These are phyloP conservation scores for Tauraco hartlaubi DNA, from an alignment of 2,797 vertebrate genomes.

Conservation along the genomic window DNA sequence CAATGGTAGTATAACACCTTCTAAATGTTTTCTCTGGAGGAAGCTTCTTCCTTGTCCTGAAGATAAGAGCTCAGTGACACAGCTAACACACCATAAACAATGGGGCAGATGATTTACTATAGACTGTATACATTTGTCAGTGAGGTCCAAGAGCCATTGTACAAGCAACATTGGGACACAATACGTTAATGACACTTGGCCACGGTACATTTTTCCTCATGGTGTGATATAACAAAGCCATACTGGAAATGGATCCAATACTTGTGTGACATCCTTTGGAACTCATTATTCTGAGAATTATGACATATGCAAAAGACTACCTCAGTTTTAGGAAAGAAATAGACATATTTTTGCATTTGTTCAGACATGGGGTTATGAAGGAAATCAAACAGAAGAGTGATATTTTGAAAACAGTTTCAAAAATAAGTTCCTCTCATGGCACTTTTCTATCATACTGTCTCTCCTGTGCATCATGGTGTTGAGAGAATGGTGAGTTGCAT, in stretches of 20 bases:
- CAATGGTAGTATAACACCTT: not conserved
- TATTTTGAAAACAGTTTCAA: not conserved
- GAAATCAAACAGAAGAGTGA: not conserved
- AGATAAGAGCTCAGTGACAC: not conserved
- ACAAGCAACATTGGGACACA: fast-evolving
- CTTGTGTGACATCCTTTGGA: not conserved
- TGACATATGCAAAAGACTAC: not conserved
- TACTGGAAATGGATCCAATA: not conserved
- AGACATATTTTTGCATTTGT: not conserved
- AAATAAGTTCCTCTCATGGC: not conserved
- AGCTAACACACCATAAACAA: not conserved
- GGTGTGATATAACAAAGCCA: not conserved
- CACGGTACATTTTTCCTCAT: not conserved
- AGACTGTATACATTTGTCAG: not conserved
- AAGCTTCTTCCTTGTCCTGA: not conserved
- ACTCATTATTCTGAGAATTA: not conserved
- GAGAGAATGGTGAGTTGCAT: not conserved
- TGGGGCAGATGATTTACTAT: not conserved
- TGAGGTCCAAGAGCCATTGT: not conserved
- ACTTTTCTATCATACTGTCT: not conserved
- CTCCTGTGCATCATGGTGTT: not conserved
- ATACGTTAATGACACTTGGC: not conserved
- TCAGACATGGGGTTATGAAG: not conserved
- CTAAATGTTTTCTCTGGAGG: not conserved
- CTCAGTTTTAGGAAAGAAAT: not conserved